phyloP scores from a whole-genome alignment of 2,797 vertebrate species.

The Eospalax fontanierii region DNA sequence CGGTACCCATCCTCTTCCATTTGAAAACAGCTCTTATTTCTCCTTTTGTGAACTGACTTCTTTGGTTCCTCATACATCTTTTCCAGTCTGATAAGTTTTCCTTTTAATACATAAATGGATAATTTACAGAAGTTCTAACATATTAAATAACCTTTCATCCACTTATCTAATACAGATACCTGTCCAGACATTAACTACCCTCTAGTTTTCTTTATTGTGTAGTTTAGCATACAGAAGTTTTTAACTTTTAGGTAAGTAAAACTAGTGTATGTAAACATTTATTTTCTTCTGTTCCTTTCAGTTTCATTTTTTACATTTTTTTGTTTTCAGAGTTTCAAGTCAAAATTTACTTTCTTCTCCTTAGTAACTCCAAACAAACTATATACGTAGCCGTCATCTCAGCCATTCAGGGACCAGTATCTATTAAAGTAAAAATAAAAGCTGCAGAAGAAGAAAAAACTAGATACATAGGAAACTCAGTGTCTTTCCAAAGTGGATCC shows the following conservation, averaged over 20 bases:
- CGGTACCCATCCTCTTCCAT: neutral
- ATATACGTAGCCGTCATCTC: slow-evolving; percentile 11
- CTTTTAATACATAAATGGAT: slow-evolving; percentile 17
- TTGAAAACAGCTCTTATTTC: slow-evolving; percentile 1
- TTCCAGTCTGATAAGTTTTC: slow-evolving; percentile 25
- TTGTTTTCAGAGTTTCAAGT: slow-evolving; percentile 25
- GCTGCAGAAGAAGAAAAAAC: neutral
- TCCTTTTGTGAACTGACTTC: slow-evolving; percentile 11
- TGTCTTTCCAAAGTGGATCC: neutral
- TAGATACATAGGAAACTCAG: neutral
- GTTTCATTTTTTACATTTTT: slow-evolving; percentile 35
- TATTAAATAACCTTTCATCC: slow-evolving; percentile 28
- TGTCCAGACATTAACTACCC: neutral
- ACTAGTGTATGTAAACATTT: slow-evolving; percentile 24
- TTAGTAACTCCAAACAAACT: slow-evolving; percentile 18
- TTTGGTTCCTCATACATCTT: slow-evolving; percentile 28
- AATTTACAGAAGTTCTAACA: slow-evolving; percentile 8
- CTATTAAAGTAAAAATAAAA: slow-evolving; percentile 31
- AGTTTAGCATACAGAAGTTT: neutral
- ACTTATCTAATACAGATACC: neutral
- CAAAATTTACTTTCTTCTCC: slow-evolving; percentile 40
- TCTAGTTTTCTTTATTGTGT: slow-evolving; percentile 15
- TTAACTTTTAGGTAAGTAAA: slow-evolving; percentile 52
- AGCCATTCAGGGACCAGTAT: neutral
- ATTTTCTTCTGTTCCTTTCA: slow-evolving; percentile 46